Evolutionary conservation across 2,888 invertebrate species (phyloP).

Genomic region (Pteria penguin): DNA sequence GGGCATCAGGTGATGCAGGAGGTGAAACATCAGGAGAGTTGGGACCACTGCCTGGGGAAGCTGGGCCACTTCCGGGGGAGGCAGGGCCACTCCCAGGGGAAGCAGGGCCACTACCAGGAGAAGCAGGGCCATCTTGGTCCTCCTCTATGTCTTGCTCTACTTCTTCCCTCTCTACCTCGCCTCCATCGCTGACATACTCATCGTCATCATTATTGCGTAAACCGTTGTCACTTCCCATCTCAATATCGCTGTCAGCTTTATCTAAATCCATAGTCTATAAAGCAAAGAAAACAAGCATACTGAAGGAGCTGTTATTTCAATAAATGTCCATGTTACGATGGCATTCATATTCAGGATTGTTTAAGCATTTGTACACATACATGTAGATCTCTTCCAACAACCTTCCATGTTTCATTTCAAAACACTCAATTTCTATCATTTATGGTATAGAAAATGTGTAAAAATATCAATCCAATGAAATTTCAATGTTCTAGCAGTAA

Average conservation of each 20-base stretch:
- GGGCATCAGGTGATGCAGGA: slow-evolving; percentile 30
- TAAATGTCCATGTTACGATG: background rate
- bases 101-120: slow-evolving; percentile 37
- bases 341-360: too few species aligned
- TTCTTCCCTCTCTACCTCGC: slow-evolving; percentile 53
- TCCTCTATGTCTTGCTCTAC: slow-evolving; percentile 52
- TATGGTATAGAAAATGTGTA: too few species aligned
- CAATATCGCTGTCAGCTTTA: slow-evolving; percentile 11
- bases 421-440: too few species aligned
- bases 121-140: slow-evolving; percentile 46
- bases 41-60: slow-evolving; percentile 31
- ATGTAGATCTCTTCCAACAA: too few species aligned
- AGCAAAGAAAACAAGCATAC: background rate
- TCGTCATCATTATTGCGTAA: slow-evolving; percentile 28
- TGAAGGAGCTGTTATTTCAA: background rate
- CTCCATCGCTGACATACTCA: slow-evolving; percentile 58
- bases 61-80: slow-evolving; percentile 28
- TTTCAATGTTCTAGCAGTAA: too few species aligned
- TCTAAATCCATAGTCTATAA: slow-evolving; percentile 27
- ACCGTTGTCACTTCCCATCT: slow-evolving; percentile 30
- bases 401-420: too few species aligned
- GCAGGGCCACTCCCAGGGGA: slow-evolving; percentile 30
- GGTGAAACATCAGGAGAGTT: slow-evolving; percentile 30
- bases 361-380: background rate
- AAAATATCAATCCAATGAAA: too few species aligned